Base-by-base conservation (phyloP, 1,140 invertebrate genomes). In the Steinernema khuongi region DNA sequence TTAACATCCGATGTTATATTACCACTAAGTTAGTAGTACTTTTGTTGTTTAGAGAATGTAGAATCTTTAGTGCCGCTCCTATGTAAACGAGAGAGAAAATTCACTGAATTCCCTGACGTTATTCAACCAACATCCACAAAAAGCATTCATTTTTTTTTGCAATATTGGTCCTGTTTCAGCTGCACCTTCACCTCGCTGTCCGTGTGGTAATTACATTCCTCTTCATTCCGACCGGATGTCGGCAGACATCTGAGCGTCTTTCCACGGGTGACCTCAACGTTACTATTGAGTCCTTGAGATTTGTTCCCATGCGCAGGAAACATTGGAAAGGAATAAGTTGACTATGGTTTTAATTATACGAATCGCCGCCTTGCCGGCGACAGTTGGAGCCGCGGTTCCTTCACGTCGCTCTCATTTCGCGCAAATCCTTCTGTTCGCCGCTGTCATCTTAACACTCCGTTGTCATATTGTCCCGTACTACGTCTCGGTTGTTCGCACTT, bases 291-390 rank as follows among this genome's bases (percentile, higher is more conserved):
- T 60, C 50, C 50, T 60, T 60, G 50, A 60, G 50, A 60, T 60
- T 60, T 60, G 50, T 60, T 60, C 50, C 50, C 50, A 60, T 60
- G 50, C 50, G 50, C 50, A 60, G 50, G 50, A 60, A 60, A 60
- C 50, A 60, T 60, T 4, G 50, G 11, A 60, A 60, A 4, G 4
- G 22, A 60, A 60, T 60, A 60, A 60, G 50, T 60, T 60, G 26
- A 60, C 50, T 22, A 60, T 60, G 50, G 50, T 60, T 60, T 60
- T 60, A 60, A 60, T 60, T 60, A 60, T 60, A 22, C 11, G 7
- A 60, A 60, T 26, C 50, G 50, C 50, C 50, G 50, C 14, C 11
- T 17, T 60, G 50, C 14, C 50, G 50, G 50, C 50, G 50, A 11
- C 50, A 60, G 26, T 4, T 14, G 14, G 50, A 60, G 50, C 14